These are phyloP conservation scores for Callorhinus ursinus DNA, from an alignment of 2,113 vertebrate genomes.

Conservation along the genomic window DNA sequence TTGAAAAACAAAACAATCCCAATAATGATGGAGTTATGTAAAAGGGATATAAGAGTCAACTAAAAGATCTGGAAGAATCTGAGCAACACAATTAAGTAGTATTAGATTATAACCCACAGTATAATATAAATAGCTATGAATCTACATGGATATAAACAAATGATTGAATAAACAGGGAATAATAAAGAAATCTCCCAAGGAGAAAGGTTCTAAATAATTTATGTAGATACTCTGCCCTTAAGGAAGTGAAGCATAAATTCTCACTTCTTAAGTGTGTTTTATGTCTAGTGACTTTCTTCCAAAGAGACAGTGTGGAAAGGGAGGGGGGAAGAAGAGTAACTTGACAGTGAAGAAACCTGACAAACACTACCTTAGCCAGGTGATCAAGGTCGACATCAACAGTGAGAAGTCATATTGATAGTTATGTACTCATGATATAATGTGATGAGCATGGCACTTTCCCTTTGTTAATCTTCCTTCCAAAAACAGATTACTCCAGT, in stretches of 20 bases:
- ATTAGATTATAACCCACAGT: background rate
- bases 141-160: background rate
- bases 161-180: background rate
- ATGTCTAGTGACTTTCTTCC: background rate
- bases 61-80: background rate
- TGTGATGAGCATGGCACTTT: background rate
- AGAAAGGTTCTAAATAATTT: background rate
- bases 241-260: background rate
- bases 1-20: background rate
- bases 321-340: background rate
- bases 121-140: background rate
- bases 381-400: background rate
- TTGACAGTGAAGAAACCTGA: background rate
- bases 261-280: background rate
- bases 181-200: background rate
- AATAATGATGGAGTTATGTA: background rate
- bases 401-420: background rate
- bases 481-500: background rate
- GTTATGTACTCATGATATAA: background rate
- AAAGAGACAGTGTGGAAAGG: slow-evolving; percentile 11
- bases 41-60: background rate
- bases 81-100: background rate
- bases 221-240: background rate
- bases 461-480: background rate
- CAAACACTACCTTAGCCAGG: background rate